These are phyloP conservation scores for Esox niger DNA, from an alignment of 2,113 vertebrate species.

Conservation along the genomic window DNA sequence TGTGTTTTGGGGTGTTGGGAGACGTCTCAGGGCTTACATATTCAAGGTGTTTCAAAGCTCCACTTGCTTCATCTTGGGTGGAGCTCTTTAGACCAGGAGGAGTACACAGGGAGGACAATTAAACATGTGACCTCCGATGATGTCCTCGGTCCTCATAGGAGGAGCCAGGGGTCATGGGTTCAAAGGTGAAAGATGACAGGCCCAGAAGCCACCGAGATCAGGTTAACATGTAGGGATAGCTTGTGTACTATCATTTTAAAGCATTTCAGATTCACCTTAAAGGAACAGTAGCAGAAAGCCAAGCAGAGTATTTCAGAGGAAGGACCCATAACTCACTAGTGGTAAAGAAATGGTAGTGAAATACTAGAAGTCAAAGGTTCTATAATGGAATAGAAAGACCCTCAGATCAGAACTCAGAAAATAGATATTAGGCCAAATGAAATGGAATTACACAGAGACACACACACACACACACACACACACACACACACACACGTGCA, in stretches of 20 bases:
- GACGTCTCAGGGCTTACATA: conserved; percentile 66
- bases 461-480: neutral
- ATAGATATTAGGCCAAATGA: neutral
- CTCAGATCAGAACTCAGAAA: no score
- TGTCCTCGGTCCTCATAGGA: conserved; percentile 5
- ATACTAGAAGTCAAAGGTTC: no score
- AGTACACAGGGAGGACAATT: conserved; percentile 61
- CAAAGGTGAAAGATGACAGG: neutral
- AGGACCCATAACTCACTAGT: no score
- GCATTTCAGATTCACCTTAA: conserved; percentile 26
- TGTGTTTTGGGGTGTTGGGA: conserved; percentile 2
- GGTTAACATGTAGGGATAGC: conserved; percentile 6
- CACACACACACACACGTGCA: neutral
- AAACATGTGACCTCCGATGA: conserved; percentile 36
- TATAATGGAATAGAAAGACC: no score
- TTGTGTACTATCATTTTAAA: conserved; percentile 33
- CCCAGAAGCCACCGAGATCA: conserved; percentile 11
- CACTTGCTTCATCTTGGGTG: conserved; percentile 56
- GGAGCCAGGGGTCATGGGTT: conserved; percentile 17
- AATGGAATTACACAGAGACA: neutral
- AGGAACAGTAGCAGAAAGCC: conserved; percentile 28
- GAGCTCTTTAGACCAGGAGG: conserved; percentile 66
- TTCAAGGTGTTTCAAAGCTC: conserved; percentile 72
- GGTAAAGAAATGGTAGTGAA: no score
- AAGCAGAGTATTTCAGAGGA: conserved; percentile 12